Percentiles rank a stretch among this genome's conserved stretches.
Conservation (phyloP, 1,140 invertebrate species). For the Drosophila sucinea region DNA sequence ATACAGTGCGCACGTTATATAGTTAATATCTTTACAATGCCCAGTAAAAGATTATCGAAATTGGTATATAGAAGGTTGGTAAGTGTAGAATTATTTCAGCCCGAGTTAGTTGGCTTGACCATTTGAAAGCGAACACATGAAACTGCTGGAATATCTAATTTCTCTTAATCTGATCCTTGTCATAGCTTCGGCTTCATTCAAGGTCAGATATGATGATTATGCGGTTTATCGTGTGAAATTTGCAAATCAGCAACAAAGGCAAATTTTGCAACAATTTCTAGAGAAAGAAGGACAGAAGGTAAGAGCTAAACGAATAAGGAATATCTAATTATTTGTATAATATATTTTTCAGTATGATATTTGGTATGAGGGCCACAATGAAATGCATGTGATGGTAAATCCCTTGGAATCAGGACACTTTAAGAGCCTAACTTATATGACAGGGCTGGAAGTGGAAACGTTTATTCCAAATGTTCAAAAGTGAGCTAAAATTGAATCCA, state of each 20-base stretch:
- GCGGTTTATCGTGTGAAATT: constrained; percentile 10
- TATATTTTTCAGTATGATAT: constrained; percentile 52
- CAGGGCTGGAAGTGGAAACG: constrained; percentile 41
- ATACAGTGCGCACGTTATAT: neutral
- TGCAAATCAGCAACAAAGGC: constrained; percentile 1
- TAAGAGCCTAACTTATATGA: constrained; percentile 28
- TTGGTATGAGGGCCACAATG: constrained; percentile 53
- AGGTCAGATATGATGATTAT: constrained; percentile 10
- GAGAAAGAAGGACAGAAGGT: neutral
- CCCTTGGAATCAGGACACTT: constrained; percentile 48
- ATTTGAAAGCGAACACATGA: constrained; percentile 17
- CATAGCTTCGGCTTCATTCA: neutral
- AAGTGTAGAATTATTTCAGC: neutral
- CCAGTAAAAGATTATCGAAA: constrained; percentile 2
- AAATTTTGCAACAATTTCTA: constrained; percentile 2
- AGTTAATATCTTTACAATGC: constrained; percentile 2
- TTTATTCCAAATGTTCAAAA: constrained; percentile 67
- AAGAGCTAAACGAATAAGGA: neutral
- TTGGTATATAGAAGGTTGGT: neutral
- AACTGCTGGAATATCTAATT: neutral
- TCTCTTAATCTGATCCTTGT: neutral
- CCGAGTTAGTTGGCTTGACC: neutral
- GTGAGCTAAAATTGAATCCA: constrained; percentile 34
- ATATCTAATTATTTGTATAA: too few relatives aligned
- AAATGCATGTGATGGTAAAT: constrained; percentile 70